Conservation (phyloP, 2,113 vertebrate genomes). For the Riparia riparia region DNA sequence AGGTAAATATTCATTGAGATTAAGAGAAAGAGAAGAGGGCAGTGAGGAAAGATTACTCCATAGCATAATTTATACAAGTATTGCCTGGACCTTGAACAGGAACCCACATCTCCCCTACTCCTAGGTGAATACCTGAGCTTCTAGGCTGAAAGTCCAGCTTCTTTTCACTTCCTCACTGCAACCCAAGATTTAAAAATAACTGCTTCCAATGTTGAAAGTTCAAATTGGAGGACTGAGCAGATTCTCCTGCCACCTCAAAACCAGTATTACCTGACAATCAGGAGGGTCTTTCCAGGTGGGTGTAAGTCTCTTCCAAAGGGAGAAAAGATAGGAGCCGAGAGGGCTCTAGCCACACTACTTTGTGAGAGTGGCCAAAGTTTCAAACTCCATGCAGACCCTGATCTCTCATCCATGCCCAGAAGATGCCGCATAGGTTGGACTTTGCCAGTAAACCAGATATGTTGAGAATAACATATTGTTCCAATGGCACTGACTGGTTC, state of each 20-base stretch:
- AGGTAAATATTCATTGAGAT: background rate
- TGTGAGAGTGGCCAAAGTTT: background rate
- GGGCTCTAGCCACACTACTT: fast-evolving
- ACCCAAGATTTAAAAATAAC: background rate
- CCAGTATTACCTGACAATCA: background rate
- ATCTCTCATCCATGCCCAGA: background rate
- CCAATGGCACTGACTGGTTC: background rate
- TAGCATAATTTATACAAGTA: background rate
- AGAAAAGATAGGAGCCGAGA: background rate
- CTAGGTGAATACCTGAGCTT: background rate
- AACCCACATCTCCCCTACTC: background rate
- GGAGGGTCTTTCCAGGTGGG: background rate
- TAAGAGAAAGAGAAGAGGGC: background rate
- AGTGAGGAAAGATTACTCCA: background rate
- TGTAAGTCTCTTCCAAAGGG: background rate
- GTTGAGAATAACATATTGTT: background rate
- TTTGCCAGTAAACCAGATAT: background rate
- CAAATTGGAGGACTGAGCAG: background rate
- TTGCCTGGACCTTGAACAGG: background rate
- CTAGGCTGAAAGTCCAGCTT: background rate
- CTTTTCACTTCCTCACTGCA: background rate
- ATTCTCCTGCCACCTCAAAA: background rate
- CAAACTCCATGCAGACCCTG: background rate
- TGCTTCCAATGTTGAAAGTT: background rate
- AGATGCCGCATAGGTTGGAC: background rate